Evolutionary conservation across 2,888 invertebrate species (phyloP).

Genomic region (Eristalinus aeneus): DNA sequence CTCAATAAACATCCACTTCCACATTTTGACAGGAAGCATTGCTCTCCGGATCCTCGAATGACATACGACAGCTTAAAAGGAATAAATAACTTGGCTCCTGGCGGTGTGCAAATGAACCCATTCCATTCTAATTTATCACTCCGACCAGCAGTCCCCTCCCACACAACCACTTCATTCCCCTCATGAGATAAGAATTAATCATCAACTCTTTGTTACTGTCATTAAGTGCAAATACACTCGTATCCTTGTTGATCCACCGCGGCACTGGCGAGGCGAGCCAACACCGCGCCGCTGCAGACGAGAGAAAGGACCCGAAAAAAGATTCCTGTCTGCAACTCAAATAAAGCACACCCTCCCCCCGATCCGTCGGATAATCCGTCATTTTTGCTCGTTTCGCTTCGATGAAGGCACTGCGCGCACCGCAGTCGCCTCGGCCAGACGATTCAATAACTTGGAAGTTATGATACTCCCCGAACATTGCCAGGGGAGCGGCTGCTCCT

Average conservation of each 20-base stretch:
- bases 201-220: conserved; percentile 69
- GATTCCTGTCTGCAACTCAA: conserved; percentile 32
- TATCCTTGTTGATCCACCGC: conserved; percentile 39
- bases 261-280: background rate
- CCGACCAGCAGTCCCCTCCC: background rate
- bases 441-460: conserved; percentile 70
- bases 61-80: conserved; percentile 32
- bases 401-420: conserved; percentile 15
- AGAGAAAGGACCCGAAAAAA: background rate
- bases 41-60: conserved; percentile 24
- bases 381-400: conserved; percentile 41
- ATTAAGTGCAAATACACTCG: conserved; percentile 61
- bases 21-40: conserved; percentile 47
- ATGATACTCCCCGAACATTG: conserved; percentile 48
- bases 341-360: conserved; percentile 45
- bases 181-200: conserved; percentile 60
- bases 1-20: conserved; percentile 10
- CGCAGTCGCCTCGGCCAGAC: conserved; percentile 45
- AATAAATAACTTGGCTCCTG: conserved; percentile 47
- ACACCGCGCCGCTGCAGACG: background rate
- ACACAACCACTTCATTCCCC: background rate
- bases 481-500: background rate
- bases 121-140: conserved; percentile 57
- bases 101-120: conserved; percentile 27
- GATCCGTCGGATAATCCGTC: conserved; percentile 59